A percentile compares a stretch with the other conserved stretches of the same genome.
These are phyloP conservation scores for Phenganax marumi DNA, from an alignment of 92 coral and sea anemone species.

Conservation along the genomic window DNA sequence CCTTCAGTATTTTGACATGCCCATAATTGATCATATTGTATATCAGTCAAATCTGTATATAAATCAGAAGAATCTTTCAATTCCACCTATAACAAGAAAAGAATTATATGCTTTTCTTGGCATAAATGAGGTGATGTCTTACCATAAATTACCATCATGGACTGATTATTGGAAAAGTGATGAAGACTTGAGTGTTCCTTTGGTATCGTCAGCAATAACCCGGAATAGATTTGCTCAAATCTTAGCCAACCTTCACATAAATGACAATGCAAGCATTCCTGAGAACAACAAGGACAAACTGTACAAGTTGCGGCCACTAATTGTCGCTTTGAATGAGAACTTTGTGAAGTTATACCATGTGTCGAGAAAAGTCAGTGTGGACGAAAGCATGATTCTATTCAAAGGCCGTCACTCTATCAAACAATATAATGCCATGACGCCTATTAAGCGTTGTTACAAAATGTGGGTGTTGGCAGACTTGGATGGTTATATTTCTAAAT, in stretches of 20 bases:
- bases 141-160: slow-evolving; percentile 61
- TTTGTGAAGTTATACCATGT: slow-evolving; percentile 50
- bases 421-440: background rate
- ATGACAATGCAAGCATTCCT: slow-evolving; percentile 15
- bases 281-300: slow-evolving; percentile 24
- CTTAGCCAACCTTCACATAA: slow-evolving; percentile 46
- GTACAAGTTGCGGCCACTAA: slow-evolving; percentile 47
- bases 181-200: slow-evolving; percentile 55
- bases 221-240: slow-evolving; percentile 47
- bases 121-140: slow-evolving; percentile 53
- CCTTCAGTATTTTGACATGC: slow-evolving; percentile 44
- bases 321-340: slow-evolving; percentile 47
- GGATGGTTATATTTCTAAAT: slow-evolving; percentile 58
- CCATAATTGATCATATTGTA: slow-evolving; percentile 37
- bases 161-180: slow-evolving; percentile 58
- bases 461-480: slow-evolving; percentile 60
- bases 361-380: slow-evolving; percentile 53
- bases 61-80: slow-evolving; percentile 48
- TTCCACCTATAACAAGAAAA: slow-evolving; percentile 49
- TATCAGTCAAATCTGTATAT: slow-evolving; percentile 54
- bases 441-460: slow-evolving; percentile 52
- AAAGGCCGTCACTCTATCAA: slow-evolving; percentile 4
- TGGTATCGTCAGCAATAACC: slow-evolving; percentile 43
- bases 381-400: slow-evolving; percentile 43
- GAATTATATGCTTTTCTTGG: slow-evolving; percentile 59